These are phyloP conservation scores for Litocranius walleri DNA, from an alignment of 2,113 vertebrate species.

Conservation along the genomic window DNA sequence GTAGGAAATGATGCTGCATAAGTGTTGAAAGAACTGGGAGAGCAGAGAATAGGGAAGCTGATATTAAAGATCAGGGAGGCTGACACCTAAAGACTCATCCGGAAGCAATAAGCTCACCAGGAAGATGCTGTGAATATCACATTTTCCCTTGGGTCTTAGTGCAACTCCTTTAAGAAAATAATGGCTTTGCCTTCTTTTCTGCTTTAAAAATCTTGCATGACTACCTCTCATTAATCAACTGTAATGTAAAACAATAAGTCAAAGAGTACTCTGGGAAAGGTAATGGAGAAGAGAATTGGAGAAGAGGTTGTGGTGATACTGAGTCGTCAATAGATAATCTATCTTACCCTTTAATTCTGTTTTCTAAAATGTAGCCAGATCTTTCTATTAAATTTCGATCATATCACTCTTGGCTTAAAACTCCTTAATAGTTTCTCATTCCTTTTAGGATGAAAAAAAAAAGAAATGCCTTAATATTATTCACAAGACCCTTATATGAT, in stretches of 20 bases:
- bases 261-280: background rate
- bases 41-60: background rate
- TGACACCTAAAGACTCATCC: background rate
- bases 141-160: constrained; percentile 8
- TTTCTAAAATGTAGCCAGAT: constrained; percentile 18
- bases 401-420: background rate
- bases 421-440: background rate
- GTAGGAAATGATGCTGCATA: background rate
- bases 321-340: background rate
- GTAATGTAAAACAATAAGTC: background rate
- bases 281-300: background rate
- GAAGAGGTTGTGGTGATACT: background rate
- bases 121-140: background rate
- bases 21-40: background rate
- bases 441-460: background rate
- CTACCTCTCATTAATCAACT: constrained; percentile 36
- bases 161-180: background rate
- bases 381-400: background rate
- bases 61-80: background rate
- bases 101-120: background rate
- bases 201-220: background rate
- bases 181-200: constrained; percentile 2
- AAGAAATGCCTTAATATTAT: background rate
- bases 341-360: background rate
- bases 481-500: background rate